Evolutionary conservation across 2,888 invertebrate genomes (phyloP).

Genomic region (Ariolimax columbianus): DNA sequence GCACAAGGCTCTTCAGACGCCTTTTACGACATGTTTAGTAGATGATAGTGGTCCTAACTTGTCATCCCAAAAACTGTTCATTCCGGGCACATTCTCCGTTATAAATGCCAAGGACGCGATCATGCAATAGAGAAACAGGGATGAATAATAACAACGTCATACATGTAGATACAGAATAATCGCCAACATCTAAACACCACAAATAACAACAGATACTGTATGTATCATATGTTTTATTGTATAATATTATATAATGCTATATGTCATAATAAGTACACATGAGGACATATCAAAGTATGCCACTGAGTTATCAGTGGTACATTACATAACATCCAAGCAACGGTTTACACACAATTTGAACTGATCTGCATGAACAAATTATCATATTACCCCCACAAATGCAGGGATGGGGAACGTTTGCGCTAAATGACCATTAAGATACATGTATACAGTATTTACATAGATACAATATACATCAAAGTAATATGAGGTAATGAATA

Average conservation of each 20-base stretch:
- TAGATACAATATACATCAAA: neutral
- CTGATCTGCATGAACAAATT: neutral
- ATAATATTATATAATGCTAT: constrained; percentile 15
- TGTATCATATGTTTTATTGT: neutral
- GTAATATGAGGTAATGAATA: neutral
- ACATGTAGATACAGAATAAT: neutral
- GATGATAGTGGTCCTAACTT: too few relatives aligned
- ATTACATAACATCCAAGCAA: neutral
- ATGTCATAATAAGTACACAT: constrained; percentile 15
- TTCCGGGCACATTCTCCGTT: too few relatives aligned
- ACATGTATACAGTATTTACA: neutral
- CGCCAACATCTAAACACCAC: neutral
- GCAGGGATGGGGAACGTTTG: neutral
- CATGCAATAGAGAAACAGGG: too few relatives aligned
- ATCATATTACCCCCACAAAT: neutral
- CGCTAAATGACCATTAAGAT: neutral
- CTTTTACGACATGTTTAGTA: too few relatives aligned
- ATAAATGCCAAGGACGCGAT: too few relatives aligned
- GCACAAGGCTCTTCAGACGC: too few relatives aligned
- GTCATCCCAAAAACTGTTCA: too few relatives aligned
- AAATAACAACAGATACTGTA: neutral
- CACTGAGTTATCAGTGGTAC: neutral
- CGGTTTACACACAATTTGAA: neutral
- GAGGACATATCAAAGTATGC: neutral
- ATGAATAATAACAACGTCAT: neutral